Evolutionary conservation across 2,113 vertebrate species (phyloP), one percentile per base, ranked within the genome.

Genomic region (Hydrochoerus hydrochaeris): DNA sequence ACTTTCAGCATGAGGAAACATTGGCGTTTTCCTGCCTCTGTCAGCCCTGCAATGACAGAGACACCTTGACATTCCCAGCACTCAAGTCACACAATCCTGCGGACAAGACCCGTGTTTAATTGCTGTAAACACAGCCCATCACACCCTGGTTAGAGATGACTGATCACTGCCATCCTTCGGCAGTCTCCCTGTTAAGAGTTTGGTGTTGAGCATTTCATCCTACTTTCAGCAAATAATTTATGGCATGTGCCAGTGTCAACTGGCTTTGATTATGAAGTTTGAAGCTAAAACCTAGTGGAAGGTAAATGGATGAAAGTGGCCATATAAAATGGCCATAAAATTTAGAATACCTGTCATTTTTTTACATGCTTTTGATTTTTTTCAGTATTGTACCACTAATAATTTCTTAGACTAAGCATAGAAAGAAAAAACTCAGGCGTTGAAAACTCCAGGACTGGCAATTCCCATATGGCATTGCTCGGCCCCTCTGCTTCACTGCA

Each of bases 51-150:
- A 98, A 97, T 38, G 94, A 82, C 97, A 93, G 65, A 57, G 71
- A 49, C 22, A 58, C n/a, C 97, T 88, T 95, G 96, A 97, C 97
- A 97, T 44, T 75, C 22, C 38, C 13, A 17, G 88, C n/a, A 97
- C 95, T 96, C 93, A 96, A 78, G 97, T 92, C 97, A 92, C 96
- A 90, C 93, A 92, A 97, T 97, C 92, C 95, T 97, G 97, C 97
- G 97, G 88, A 97, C 93, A 91, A 96, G 96, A 98, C 98, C 96
- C 93, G 94, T 95, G 57, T 91, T 98, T 98, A 98, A 98, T 98
- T 98, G 98, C 90, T 96, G 88, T 87, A 95, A 93, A 92, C 90
- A 91, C 65, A 95, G 75, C 94, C 52, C 93, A 89, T 98, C 95
- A 98, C 86, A 67, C 71, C 93, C 41, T 97, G 98, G 98, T 98